Base-by-base conservation (phyloP, 1,140 invertebrate genomes). In the Lycorma delicatula region DNA sequence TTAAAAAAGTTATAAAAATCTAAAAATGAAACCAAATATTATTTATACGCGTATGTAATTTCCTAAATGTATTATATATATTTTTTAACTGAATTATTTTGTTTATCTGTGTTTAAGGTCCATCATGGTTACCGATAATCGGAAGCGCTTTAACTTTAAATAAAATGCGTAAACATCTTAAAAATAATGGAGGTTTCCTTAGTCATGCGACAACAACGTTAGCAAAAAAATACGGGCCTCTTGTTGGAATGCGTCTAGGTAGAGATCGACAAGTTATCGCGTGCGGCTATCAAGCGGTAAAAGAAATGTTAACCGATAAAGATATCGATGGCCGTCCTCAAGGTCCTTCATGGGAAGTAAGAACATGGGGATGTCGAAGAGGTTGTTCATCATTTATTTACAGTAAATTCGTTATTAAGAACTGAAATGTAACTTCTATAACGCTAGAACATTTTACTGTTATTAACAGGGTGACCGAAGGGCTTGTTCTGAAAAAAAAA, bases 211-310 rank as follows among this genome's bases (percentile, higher is more conserved):
- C 79, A 6, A 78, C 79, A 49, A 70, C 75, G 61, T 70, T 90
- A 13, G 71, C 78, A 0, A 71, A 76, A 36, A 76, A 76, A 54
- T 86, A 86, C 63, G 82, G 82, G 12, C 79, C 84, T 0, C 71
- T 86, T 0, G 72, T 87, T 34, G 88, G 87, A 0, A 67, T 91
- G 0, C 85, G 84, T 68, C 80, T 93, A 23, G 89, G 89, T 16
- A 83, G 79, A 62, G 83, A 89, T 63, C 74, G 76, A 46, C 78
- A 87, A 22, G 83, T 91, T 0, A 78, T 91, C 13, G n/a, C n/a
- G n/a, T 83, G 82, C 55, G 81, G 79, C 5, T 76, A 80, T 18
- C 77, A 87, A 55, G 82, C 81, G 4, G 82, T 86, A 31, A 82
- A 78, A 59, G 81, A 87, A 61, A 86, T 91, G 81, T 71, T 86